Conservation (phyloP, 2,113 vertebrate species). For the Lasiurus cinereus region DNA sequence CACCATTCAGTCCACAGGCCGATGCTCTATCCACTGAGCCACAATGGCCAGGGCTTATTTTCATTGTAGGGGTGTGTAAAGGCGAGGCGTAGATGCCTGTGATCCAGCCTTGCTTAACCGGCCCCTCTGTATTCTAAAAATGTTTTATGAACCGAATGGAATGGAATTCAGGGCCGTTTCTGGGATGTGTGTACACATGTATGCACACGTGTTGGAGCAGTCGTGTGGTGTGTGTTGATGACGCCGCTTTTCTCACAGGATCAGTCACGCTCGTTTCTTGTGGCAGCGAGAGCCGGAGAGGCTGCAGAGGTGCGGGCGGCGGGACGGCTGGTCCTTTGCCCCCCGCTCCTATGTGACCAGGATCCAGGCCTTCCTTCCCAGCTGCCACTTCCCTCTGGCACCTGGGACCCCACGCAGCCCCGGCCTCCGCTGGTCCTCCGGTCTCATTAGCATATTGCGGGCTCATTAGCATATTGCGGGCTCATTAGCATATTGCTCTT, state of each 20-base stretch:
- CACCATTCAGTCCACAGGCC: too few relatives aligned
- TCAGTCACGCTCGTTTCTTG: neutral
- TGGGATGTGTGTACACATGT: neutral
- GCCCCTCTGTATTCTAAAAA: neutral
- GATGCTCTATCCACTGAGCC: too few relatives aligned
- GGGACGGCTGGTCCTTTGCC: neutral
- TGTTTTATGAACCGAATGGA: neutral
- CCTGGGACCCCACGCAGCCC: too few relatives aligned
- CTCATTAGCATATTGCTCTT: too few relatives aligned
- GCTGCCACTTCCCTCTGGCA: too few relatives aligned
- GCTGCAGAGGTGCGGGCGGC: neutral
- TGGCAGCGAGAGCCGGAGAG: neutral
- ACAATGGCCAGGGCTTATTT: neutral
- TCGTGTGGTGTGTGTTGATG: neutral
- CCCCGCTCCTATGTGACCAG: neutral
- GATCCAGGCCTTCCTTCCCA: too few relatives aligned
- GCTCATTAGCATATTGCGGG: too few relatives aligned
- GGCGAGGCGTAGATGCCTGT: neutral
- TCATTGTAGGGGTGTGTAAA: neutral
- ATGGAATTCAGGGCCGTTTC: neutral
- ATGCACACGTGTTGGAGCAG: fast-evolving
- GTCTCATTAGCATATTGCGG: too few relatives aligned
- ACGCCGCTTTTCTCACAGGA: neutral
- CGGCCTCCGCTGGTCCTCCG: too few relatives aligned
- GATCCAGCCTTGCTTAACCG: neutral